Conservation (phyloP, 2,797 vertebrate genomes). For the Acrocephalus scirpaceus region DNA sequence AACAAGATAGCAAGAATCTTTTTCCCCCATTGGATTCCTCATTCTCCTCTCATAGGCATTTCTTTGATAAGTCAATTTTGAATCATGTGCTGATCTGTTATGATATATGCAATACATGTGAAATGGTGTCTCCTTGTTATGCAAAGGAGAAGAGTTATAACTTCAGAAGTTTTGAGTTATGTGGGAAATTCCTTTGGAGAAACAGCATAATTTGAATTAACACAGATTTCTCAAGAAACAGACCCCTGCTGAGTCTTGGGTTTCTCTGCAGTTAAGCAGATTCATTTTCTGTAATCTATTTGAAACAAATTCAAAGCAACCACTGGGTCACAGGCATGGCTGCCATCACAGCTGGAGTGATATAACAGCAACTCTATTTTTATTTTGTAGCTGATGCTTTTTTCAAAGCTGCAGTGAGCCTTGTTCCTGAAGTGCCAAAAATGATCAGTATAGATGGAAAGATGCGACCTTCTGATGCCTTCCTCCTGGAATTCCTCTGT, state of each 20-base stretch:
- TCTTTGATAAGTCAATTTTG: neutral
- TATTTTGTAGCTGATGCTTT: conserved; percentile 90
- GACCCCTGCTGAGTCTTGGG: neutral
- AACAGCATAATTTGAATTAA: neutral
- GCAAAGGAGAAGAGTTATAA: neutral
- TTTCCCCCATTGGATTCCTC: rapidly evolving
- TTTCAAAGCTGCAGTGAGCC: conserved; percentile 91
- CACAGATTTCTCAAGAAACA: neutral
- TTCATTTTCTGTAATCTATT: neutral
- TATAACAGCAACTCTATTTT: neutral
- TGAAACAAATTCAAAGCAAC: neutral
- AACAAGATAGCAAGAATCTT: neutral
- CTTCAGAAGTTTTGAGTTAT: neutral
- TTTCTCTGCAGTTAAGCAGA: neutral
- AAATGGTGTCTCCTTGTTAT: neutral
- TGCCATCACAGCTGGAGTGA: neutral
- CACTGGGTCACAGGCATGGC: neutral
- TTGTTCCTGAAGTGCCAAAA: conserved; percentile 92
- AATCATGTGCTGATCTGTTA: neutral
- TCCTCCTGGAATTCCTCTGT: conserved; percentile 93
- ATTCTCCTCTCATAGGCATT: neutral
- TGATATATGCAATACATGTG: neutral
- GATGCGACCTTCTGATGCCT: conserved; percentile 87
- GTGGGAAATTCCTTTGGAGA: neutral
- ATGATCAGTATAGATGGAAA: conserved; percentile 92